phyloP scores from a whole-genome alignment of 2,797 vertebrate species.

The Pterois miles region DNA sequence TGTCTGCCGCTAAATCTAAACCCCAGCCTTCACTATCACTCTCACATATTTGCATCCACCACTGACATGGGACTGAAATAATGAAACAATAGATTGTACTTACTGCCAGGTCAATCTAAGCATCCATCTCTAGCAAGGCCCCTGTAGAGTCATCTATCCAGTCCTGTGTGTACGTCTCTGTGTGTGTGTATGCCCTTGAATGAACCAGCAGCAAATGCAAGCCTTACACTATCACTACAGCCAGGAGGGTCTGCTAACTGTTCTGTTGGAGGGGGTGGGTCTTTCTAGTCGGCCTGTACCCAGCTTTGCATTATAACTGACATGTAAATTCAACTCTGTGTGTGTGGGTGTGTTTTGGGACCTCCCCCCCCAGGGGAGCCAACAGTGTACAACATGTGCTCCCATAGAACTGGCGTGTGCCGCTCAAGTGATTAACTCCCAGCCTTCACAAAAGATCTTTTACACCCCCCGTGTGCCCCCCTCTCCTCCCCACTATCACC shows the following conservation, averaged over 20 bases:
- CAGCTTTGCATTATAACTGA: slow-evolving; percentile 85
- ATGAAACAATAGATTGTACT: slow-evolving; percentile 78
- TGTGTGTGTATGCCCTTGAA: slow-evolving; percentile 57
- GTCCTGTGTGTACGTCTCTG: slow-evolving; percentile 6
- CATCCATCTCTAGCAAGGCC: slow-evolving; percentile 67
- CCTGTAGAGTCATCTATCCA: slow-evolving; percentile 61
- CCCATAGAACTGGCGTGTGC: slow-evolving; percentile 82
- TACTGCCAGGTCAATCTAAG: slow-evolving; percentile 73
- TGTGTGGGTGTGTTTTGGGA: slow-evolving; percentile 48
- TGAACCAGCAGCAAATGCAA: slow-evolving; percentile 71
- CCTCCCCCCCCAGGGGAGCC: slow-evolving; percentile 70
- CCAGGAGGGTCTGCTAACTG: slow-evolving; percentile 73
- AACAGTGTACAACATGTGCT: slow-evolving; percentile 79
- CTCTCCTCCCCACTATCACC: slow-evolving; percentile 50
- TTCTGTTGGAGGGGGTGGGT: slow-evolving; percentile 76
- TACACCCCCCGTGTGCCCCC: slow-evolving; percentile 47
- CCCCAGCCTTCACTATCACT: slow-evolving; percentile 55
- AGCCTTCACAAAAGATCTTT: slow-evolving; percentile 81
- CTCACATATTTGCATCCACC: slow-evolving; percentile 62
- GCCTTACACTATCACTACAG: slow-evolving; percentile 57
- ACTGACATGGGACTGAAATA: slow-evolving; percentile 49
- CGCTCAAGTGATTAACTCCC: slow-evolving; percentile 88
- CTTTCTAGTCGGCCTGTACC: slow-evolving; percentile 55
- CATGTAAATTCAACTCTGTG: slow-evolving; percentile 78
- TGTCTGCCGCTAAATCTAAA: slow-evolving; percentile 49